Base-by-base conservation (phyloP, 35 echinoderm and acorn worm genomes). In the Eucidaris tribuloides region DNA sequence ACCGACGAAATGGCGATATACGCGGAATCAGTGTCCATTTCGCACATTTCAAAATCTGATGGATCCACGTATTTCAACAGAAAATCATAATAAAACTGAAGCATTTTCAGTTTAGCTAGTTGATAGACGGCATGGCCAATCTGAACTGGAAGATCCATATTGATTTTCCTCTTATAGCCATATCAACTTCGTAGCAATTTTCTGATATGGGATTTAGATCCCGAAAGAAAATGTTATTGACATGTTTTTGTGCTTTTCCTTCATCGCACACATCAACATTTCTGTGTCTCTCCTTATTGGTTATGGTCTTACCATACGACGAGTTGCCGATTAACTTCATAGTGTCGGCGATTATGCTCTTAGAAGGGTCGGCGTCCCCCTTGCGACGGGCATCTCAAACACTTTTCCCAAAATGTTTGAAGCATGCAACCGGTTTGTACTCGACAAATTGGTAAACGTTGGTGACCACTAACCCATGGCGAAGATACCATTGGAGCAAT, bases 271-370 rank as follows among this genome's bases (percentile, higher is more conserved):
- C 43, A 71, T 86, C 76, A 37, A 61, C 58, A 29, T 89, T 82
- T 68, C 54, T 60, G 52, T 89, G 78, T 35, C 35, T 82, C 66
- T 89, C 61, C 42, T 62, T 82, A 60, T 89, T 81, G 13, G 86
- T 81, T 6, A 92, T 76, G 2, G 81, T 91, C 44, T 91, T 91
- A 3, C 88, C 81, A 44, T 91, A 91, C 4, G 81, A 77, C 39
- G 81, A 85, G 20, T 91, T 91, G 2, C 81, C 88, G 25, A 85
- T 62, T 3, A 91, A 27, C 58, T 91, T 91, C 72, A 91, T 91
- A 4, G 82, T 91, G 68, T 91, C 88, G 1, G 88, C 82, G 9
- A 76, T 91, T 3, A 85, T 79, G 3, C 45, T 42, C 40, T 72
- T 89, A 25, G 46, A 61, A n/a, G 80, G 64, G 52, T 85, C 82